Conservation (phyloP, 2,797 vertebrate species). For the Halcyon leucocephala region DNA sequence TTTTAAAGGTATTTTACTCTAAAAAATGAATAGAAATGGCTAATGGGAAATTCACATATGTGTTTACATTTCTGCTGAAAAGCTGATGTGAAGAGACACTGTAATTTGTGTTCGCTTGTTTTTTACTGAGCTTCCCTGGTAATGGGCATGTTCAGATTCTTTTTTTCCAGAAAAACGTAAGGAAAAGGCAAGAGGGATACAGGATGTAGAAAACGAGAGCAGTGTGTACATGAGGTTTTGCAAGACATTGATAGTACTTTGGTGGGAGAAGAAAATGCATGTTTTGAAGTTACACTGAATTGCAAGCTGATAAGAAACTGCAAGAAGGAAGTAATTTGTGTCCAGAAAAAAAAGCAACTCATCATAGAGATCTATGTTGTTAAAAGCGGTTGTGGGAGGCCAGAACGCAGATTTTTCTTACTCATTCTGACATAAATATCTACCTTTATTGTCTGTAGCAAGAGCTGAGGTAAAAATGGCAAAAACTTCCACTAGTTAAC, state of each 20-base stretch:
- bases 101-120: background rate
- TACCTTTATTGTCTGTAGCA: background rate
- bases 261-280: background rate
- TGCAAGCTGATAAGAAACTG: background rate
- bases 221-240: background rate
- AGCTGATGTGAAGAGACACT: background rate
- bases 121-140: background rate
- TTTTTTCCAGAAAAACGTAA: background rate
- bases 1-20: background rate
- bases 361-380: background rate
- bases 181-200: background rate
- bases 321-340: background rate
- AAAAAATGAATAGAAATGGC: background rate
- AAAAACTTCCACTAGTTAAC: background rate
- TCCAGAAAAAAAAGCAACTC: background rate
- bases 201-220: background rate
- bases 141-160: background rate
- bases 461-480: background rate
- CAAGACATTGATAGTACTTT: background rate
- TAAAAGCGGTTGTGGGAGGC: background rate
- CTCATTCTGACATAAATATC: background rate
- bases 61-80: background rate
- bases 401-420: background rate
- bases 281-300: background rate
- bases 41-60: background rate